A percentile compares a stretch with the other conserved stretches of the same genome.
These are phyloP conservation scores for Lucinisca nassula DNA, from an alignment of 2,888 invertebrate genomes.

Conservation along the genomic window DNA sequence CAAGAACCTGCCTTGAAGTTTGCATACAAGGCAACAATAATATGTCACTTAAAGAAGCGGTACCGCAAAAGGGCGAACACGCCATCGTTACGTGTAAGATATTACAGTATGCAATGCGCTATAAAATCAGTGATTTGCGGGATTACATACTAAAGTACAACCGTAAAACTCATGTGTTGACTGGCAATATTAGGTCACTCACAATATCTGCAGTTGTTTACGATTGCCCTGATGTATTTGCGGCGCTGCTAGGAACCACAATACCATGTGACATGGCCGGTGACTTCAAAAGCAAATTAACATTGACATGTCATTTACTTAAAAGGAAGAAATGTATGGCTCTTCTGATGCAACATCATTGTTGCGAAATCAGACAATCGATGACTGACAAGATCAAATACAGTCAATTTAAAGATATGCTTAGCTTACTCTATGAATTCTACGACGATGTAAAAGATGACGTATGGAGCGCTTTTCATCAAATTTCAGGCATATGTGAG, in stretches of 20 bases:
- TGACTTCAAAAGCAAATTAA: neutral
- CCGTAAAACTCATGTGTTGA: too few relatives aligned
- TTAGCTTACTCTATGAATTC: neutral
- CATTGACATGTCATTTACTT: neutral
- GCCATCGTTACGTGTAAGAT: too few relatives aligned
- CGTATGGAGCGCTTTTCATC: neutral
- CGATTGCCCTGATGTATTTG: neutral
- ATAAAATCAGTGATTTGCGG: too few relatives aligned
- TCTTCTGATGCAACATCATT: neutral
- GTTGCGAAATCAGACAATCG: too few relatives aligned
- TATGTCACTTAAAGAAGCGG: neutral
- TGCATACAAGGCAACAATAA: neutral
- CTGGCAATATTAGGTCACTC: too few relatives aligned
- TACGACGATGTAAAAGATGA: neutral
- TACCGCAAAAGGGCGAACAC: too few relatives aligned
- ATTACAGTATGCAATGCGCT: too few relatives aligned
- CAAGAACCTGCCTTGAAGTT: neutral
- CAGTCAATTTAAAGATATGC: neutral
- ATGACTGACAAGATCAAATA: too few relatives aligned
- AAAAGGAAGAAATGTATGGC: neutral
- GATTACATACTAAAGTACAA: too few relatives aligned
- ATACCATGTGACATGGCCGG: neutral
- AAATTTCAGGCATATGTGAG: too few relatives aligned
- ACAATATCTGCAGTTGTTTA: neutral
- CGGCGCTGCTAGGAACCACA: too few relatives aligned